Evolutionary conservation across 2,888 invertebrate species (phyloP), one percentile per base, ranked within the genome.

Genomic region (Drosophila cognata): DNA sequence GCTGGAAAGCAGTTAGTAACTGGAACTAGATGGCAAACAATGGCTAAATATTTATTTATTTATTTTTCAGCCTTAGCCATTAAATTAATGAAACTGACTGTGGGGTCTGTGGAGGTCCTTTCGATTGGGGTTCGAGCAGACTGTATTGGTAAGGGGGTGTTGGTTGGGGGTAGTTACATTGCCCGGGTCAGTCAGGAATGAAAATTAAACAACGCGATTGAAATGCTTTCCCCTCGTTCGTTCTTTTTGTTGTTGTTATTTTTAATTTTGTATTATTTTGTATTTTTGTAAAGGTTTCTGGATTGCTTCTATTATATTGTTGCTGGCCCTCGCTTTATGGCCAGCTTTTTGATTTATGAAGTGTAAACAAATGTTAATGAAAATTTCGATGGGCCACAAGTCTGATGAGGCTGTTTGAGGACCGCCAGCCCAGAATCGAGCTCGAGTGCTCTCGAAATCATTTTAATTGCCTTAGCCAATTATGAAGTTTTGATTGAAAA

Each of bases 381-480:
- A 81, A 80, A 46, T 46, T 46, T 16, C 25, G 8, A 43, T 21
- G 56, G 52, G 53, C 38, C 58, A 11, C 10, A 41, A 53, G 57
- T 43, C 71, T 55, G 55, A 31, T 43, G 43, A 13, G 48, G 21
- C 48, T 56, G 41, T 55, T 71, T 65, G 46, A 60, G 60, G 62
- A 51, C 21, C 48, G 13, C 41, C 41, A 43, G 13, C 5, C 3
- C 18, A 11, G 25, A 48, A 46, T 38, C 28, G 16, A 53, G 6
- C 28, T 55, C 3, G 43, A 11, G 43, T n/a, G 43, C n/a, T 21
- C 21, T 28, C 62, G 66, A 71, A 80, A 59, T 67, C 61, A 48
- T 77, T 76, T 80, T 81, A 85, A 85, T 84, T 83, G 85, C 75
- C 67, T 48, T 28, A 55, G 71, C 82, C 85, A 84, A 84, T 84